phyloP scores from a whole-genome alignment of 2,888 invertebrate genomes.

The Chloroclysta siterata region DNA sequence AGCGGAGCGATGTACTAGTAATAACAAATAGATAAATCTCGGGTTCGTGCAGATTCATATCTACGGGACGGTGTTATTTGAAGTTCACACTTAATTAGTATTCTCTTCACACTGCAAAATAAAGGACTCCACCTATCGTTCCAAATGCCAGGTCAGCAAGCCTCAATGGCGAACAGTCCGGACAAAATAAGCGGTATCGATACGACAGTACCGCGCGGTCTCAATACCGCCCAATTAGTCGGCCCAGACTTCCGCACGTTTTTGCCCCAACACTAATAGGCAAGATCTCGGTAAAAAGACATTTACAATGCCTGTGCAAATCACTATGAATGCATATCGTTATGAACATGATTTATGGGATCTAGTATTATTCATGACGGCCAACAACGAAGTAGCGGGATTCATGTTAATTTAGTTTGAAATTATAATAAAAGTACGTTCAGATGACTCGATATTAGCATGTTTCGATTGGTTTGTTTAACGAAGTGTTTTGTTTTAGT shows the following conservation, averaged over 20 bases:
- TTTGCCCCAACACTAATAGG: slow-evolving; percentile 78
- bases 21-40: slow-evolving; percentile 35
- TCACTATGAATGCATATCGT: slow-evolving; percentile 37
- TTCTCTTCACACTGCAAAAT: slow-evolving; percentile 32
- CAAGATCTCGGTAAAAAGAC: slow-evolving; percentile 64
- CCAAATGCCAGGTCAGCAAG: slow-evolving; percentile 46
- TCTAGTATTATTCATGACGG: slow-evolving; percentile 42
- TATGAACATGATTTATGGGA: slow-evolving; percentile 46
- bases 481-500: slow-evolving; percentile 13
- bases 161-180: slow-evolving; percentile 44
- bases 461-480: slow-evolving; percentile 32
- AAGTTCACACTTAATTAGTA: slow-evolving; percentile 38
- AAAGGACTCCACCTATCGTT: slow-evolving; percentile 34
- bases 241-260: slow-evolving; percentile 78
- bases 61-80: slow-evolving; percentile 33
- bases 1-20: slow-evolving; percentile 23
- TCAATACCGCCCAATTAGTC: slow-evolving; percentile 80
- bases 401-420: slow-evolving; percentile 41
- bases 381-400: slow-evolving; percentile 40
- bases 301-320: slow-evolving; percentile 57
- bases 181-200: slow-evolving; percentile 58
- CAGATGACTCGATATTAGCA: slow-evolving; percentile 30
- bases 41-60: slow-evolving; percentile 33
- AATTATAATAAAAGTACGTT: slow-evolving; percentile 42
- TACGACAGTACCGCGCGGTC: slow-evolving; percentile 63